A percentile compares a stretch with the other conserved stretches of the same genome.
Evolutionary conservation across 1,140 invertebrate species (phyloP).

Genomic region (Zaprionus vittiger): DNA sequence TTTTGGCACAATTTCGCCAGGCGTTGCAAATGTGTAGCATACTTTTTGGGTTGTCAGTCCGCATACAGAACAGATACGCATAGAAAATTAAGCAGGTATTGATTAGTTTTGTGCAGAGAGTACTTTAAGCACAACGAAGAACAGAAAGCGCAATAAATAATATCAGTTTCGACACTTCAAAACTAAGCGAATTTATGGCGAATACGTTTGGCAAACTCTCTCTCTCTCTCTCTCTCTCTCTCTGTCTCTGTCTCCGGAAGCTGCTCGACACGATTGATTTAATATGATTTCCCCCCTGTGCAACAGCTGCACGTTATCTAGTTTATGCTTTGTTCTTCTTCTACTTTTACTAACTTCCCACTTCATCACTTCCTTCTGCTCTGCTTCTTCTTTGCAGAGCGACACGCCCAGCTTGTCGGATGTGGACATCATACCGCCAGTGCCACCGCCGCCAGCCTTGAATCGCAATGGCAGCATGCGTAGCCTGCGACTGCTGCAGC

Average conservation of each 20-base stretch:
- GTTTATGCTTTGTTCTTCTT: constrained; percentile 27
- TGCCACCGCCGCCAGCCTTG: constrained; percentile 75
- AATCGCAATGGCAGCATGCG: constrained; percentile 80
- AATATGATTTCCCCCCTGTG: constrained; percentile 49
- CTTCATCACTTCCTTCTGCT: constrained; percentile 6
- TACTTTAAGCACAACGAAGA: background rate
- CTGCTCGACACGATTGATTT: constrained; percentile 62
- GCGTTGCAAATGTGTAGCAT: constrained; percentile 38
- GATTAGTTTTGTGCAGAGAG: background rate
- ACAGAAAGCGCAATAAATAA: background rate
- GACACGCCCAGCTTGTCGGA: constrained; percentile 78
- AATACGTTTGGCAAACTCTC: background rate
- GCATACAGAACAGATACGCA: background rate
- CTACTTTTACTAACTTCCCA: background rate
- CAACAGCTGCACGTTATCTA: constrained; percentile 53
- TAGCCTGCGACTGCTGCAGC: constrained; percentile 70
- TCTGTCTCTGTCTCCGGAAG: constrained; percentile 49
- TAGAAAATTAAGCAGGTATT: constrained; percentile 6
- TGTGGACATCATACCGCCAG: constrained; percentile 80
- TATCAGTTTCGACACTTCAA: background rate
- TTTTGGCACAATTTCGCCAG: constrained; percentile 40
- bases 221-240: background rate
- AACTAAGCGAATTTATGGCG: background rate
- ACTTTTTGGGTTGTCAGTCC: constrained; percentile 11
- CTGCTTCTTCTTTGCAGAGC: constrained; percentile 47